Percentiles rank a stretch among this genome's conserved stretches.
phyloP scores from a whole-genome alignment of 2,113 vertebrate genomes.

The Tinamus guttatus region DNA sequence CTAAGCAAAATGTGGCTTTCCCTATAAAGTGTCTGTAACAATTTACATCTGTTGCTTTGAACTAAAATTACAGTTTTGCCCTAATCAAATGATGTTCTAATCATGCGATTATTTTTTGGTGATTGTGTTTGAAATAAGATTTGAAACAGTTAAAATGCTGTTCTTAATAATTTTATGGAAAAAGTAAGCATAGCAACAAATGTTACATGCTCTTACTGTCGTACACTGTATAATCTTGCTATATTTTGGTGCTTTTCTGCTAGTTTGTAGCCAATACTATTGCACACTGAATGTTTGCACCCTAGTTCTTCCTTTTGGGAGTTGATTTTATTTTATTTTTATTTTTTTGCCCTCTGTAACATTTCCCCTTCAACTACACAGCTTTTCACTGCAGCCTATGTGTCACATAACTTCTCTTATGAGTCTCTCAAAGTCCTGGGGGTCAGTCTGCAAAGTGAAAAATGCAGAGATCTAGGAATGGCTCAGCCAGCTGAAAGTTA shows the following conservation, averaged over 20 bases:
- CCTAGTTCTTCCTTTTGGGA: neutral
- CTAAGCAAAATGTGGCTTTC: neutral
- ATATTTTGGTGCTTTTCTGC: neutral
- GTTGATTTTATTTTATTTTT: neutral
- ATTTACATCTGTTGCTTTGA: slow-evolving; percentile 18
- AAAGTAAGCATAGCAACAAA: neutral
- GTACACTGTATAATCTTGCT: neutral
- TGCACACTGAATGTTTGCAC: neutral
- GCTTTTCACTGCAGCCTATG: neutral
- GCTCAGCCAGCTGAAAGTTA: slow-evolving; percentile 67
- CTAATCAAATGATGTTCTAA: neutral
- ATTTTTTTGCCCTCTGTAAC: slow-evolving; percentile 3
- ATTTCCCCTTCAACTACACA: slow-evolving; percentile 15
- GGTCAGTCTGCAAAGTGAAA: slow-evolving; percentile 68
- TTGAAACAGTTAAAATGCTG: neutral
- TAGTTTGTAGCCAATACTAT: neutral
- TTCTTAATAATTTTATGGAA: neutral
- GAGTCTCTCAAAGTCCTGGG: slow-evolving; percentile 39
- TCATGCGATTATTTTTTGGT: slow-evolving; percentile 19
- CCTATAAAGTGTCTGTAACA: neutral
- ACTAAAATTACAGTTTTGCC: neutral
- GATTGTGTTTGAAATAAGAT: neutral
- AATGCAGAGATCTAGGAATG: slow-evolving; percentile 67
- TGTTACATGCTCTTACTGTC: neutral
- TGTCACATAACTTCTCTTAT: slow-evolving; percentile 68